phyloP scores from a whole-genome alignment of 2,888 invertebrate species.

The Onchidella celtica region DNA sequence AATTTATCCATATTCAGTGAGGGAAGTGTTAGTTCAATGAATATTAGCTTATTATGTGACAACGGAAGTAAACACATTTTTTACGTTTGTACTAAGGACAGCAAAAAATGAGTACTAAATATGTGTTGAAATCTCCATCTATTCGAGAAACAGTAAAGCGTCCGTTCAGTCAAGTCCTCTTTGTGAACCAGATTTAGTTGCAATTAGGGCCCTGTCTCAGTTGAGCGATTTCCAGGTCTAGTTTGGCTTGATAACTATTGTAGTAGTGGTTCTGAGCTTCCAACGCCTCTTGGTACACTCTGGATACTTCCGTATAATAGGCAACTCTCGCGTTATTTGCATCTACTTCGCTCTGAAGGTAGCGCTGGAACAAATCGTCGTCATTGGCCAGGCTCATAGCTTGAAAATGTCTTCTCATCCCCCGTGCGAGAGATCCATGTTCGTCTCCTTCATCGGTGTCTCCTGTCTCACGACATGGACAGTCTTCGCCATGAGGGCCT shows the following conservation, averaged over 20 bases:
- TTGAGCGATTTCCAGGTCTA: slow-evolving; percentile 29
- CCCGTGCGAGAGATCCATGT: background rate
- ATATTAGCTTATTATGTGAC: too few relatives aligned
- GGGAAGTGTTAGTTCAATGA: too few relatives aligned
- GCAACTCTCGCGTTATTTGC: slow-evolving; percentile 36
- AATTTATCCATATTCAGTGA: too few relatives aligned
- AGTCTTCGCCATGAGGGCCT: too few relatives aligned
- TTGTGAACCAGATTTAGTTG: too few relatives aligned
- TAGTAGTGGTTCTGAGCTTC: slow-evolving; percentile 13
- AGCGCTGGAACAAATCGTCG: slow-evolving; percentile 15
- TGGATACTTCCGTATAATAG: slow-evolving; percentile 30
- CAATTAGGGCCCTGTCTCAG: slow-evolving; percentile 14
- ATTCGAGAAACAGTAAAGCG: too few relatives aligned
- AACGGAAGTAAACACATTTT: too few relatives aligned
- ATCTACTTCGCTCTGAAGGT: slow-evolving; percentile 38
- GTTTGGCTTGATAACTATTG: background rate
- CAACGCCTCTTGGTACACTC: slow-evolving; percentile 27
- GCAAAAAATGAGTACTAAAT: too few relatives aligned
- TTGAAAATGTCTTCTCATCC: too few relatives aligned
- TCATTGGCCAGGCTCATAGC: slow-evolving; percentile 4
- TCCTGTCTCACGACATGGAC: background rate
- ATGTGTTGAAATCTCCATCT: too few relatives aligned
- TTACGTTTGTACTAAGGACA: too few relatives aligned
- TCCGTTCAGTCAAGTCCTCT: too few relatives aligned
- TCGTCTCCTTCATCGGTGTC: background rate